Conservation (phyloP, 92 coral and sea anemone genomes). For the Galaxea fascicularis region DNA sequence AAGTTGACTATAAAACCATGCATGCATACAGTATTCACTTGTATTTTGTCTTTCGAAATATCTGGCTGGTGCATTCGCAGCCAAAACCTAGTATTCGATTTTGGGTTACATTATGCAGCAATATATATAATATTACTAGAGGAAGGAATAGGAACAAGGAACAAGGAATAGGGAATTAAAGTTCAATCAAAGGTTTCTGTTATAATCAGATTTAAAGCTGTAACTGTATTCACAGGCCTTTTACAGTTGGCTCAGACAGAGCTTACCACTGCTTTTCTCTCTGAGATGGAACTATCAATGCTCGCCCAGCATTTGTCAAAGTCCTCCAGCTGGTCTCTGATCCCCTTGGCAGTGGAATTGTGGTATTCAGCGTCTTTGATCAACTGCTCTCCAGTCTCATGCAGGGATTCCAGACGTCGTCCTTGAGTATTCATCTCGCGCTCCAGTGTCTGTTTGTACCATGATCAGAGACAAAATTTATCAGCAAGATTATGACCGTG, state of each 20-base stretch:
- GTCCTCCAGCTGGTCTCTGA: conserved; percentile 73
- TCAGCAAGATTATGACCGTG: no score
- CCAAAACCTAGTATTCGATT: no score
- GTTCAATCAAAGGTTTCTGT: no score
- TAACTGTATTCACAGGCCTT: neutral
- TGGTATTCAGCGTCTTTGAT: conserved; percentile 75
- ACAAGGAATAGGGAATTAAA: no score
- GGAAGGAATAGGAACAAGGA: no score
- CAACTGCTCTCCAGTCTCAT: conserved; percentile 64
- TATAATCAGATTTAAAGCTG: no score
- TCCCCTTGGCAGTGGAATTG: conserved; percentile 62
- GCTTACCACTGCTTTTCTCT: conserved; percentile 61
- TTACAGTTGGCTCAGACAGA: neutral
- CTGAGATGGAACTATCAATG: conserved; percentile 49
- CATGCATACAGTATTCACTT: no score
- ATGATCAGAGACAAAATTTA: neutral
- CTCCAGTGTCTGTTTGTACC: conserved; percentile 45
- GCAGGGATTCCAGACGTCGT: conserved; percentile 42
- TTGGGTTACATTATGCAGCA: no score
- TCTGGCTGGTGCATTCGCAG: no score
- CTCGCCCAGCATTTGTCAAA: conserved; percentile 72
- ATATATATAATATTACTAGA: no score
- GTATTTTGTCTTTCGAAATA: no score
- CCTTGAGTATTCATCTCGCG: conserved; percentile 61
- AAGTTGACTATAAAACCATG: no score